Evolutionary conservation across 92 coral and sea anemone genomes (phyloP).

Genomic region (Epizoanthus illoricatus): DNA sequence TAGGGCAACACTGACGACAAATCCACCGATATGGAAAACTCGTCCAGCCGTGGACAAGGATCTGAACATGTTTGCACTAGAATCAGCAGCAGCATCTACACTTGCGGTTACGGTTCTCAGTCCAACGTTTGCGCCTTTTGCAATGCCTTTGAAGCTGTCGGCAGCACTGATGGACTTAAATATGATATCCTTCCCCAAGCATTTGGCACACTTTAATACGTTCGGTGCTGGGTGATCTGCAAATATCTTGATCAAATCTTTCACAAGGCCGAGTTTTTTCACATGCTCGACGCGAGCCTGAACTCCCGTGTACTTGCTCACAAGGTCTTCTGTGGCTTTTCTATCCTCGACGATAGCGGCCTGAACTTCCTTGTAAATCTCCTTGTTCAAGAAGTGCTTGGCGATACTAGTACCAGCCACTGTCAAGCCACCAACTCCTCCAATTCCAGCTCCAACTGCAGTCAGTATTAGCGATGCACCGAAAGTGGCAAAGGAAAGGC

Average conservation of each 20-base stretch:
- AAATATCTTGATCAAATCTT: background rate
- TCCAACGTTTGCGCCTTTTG: background rate
- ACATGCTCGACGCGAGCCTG: background rate
- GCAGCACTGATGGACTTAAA: background rate
- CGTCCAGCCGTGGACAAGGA: conserved; percentile 14
- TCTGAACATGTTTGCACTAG: background rate
- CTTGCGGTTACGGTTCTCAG: background rate
- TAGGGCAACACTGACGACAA: background rate
- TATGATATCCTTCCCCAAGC: background rate
- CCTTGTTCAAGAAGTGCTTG: too few relatives aligned
- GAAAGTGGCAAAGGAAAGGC: conserved; percentile 52
- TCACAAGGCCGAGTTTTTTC: background rate
- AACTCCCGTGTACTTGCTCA: background rate
- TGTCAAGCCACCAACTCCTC: conserved; percentile 23
- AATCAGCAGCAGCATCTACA: conserved; percentile 14
- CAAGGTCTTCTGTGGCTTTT: background rate
- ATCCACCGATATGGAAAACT: conserved; percentile 25
- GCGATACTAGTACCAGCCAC: too few relatives aligned
- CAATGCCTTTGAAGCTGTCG: background rate
- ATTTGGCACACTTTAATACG: background rate
- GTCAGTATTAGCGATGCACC: conserved; percentile 56
- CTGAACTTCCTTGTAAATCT: conserved; percentile 46
- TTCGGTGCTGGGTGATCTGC: background rate
- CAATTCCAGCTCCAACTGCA: conserved; percentile 58
- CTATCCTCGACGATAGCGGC: conserved; percentile 42